Base-by-base conservation (phyloP, 2,113 vertebrate species). In the Leucopternis melanops region DNA sequence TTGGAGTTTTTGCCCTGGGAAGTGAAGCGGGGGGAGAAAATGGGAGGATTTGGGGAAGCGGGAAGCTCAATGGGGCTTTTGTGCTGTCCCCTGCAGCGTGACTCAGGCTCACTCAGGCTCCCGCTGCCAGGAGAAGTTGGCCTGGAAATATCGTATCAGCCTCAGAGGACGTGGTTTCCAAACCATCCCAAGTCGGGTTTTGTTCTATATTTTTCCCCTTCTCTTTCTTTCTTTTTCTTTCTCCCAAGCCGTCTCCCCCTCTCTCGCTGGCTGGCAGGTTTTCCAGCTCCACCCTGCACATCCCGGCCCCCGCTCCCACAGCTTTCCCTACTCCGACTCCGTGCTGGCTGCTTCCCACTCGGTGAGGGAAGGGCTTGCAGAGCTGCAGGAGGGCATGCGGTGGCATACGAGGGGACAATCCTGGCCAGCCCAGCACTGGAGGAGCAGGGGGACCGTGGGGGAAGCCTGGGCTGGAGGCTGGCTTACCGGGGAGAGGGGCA, bases 141-240 rank as follows among this genome's bases (percentile, higher is more conserved):
- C 87, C 89, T 97, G 96, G 95, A 97, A 97, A 97, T 94, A 90
- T 8, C 57, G 81, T 92, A 94, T 96, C 95, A 96, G 92, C 78
- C 96, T 47, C 81, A 13, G 77, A 95, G 70, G 96, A 95, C 77
- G 17, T 75, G 84, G 90, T 95, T 97, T 95, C 91, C 91, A 95
- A 95, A 96, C 92, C 80, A 81, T 58, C 71, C 38, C 20, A 58
- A 92, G 83, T 13, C 1, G 55, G 45, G 69, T 36, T 96, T 95
- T 83, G 83, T 95, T 96, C 96, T 94, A 88, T 88, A 86, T 73
- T 44, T 40, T 69, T 23, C 31, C 34, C 38, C 50, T 49, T 65
- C 66, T 54, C 50, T 63, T 63, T 90, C 62, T 80, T 67, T 23
- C 40, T 86, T 71, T 42, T 63, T 75, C 66, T 63, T 47, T 58